Evolutionary conservation across 2,888 invertebrate species (phyloP).

Genomic region (Drosophila colorata): DNA sequence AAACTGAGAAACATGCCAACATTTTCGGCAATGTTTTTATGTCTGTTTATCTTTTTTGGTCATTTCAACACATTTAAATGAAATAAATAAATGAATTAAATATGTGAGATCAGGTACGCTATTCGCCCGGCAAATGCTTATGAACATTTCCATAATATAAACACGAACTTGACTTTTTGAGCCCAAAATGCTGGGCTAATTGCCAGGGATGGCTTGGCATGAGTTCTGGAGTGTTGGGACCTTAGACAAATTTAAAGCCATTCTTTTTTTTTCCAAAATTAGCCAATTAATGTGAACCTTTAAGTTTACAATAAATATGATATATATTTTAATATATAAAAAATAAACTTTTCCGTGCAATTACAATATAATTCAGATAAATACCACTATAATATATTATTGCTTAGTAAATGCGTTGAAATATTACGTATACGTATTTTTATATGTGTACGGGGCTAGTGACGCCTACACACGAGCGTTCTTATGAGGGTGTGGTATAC

Average conservation of each 20-base stretch:
- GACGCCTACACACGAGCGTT: background rate
- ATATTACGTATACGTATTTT: background rate
- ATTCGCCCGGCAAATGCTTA: conserved; percentile 3
- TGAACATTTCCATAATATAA: conserved; percentile 7
- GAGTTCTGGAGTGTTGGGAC: background rate
- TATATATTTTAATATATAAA: no score
- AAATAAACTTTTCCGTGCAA: no score
- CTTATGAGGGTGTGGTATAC: conserved; percentile 1
- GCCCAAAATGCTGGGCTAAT: conserved; percentile 39
- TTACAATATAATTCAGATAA: no score
- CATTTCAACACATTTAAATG: conserved; percentile 76
- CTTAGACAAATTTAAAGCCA: background rate
- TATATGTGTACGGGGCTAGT: background rate
- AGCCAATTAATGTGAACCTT: no score
- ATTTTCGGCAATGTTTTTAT: conserved; percentile 54
- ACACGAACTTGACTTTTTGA: conserved; percentile 39
- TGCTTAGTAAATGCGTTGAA: no score
- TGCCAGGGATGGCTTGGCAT: conserved; percentile 15
- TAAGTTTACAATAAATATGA: no score
- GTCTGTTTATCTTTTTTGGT: conserved; percentile 71
- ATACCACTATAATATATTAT: no score
- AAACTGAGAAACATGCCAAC: conserved; percentile 55
- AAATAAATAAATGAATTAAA: no score
- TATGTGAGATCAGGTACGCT: conserved; percentile 20
- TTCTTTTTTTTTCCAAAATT: no score